Evolutionary conservation across 2,888 invertebrate species (phyloP).

Genomic region (Apodemia mormo): DNA sequence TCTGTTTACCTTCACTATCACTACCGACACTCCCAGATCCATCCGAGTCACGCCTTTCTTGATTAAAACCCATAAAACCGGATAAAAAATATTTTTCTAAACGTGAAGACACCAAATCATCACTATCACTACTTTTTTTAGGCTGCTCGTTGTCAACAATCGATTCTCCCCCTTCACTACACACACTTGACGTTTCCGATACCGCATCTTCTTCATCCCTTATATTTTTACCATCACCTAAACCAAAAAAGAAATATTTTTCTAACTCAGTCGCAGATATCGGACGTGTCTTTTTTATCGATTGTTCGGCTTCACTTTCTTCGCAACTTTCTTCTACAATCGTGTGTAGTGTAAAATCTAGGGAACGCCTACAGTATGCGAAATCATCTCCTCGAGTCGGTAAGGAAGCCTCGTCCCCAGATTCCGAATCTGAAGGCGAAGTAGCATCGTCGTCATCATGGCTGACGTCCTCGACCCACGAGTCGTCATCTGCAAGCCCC

Average conservation of each 20-base stretch:
- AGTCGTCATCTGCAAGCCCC: slow-evolving; percentile 94
- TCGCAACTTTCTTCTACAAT: slow-evolving; percentile 97
- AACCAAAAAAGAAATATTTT: slow-evolving; percentile 94
- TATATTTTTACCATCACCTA: slow-evolving; percentile 86
- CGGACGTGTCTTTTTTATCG: slow-evolving; percentile 83
- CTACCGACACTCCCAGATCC: slow-evolving; percentile 94
- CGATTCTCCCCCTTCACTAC: slow-evolving; percentile 91
- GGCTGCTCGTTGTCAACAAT: slow-evolving; percentile 82
- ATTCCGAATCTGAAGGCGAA: slow-evolving; percentile 86
- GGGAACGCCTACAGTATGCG: slow-evolving; percentile 89
- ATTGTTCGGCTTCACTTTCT: slow-evolving; percentile 92
- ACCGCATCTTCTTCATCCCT: slow-evolving; percentile 84
- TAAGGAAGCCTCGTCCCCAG: slow-evolving; percentile 85
- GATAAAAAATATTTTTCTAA: slow-evolving; percentile 94
- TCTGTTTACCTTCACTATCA: slow-evolving; percentile 93
- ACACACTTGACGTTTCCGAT: slow-evolving; percentile 92
- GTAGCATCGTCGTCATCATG: slow-evolving; percentile 88
- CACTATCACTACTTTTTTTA: slow-evolving; percentile 83
- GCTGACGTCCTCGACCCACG: slow-evolving; percentile 94
- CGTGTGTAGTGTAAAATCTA: slow-evolving; percentile 95
- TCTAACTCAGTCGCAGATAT: slow-evolving; percentile 92
- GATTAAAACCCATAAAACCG: slow-evolving; percentile 91
- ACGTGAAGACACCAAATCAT: slow-evolving; percentile 90
- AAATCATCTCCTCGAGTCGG: slow-evolving; percentile 91
- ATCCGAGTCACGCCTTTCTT: slow-evolving; percentile 89